Percentiles rank a stretch among this genome's conserved stretches.
phyloP scores from a whole-genome alignment of 2,888 invertebrate species.

The Volucella bombylans region DNA sequence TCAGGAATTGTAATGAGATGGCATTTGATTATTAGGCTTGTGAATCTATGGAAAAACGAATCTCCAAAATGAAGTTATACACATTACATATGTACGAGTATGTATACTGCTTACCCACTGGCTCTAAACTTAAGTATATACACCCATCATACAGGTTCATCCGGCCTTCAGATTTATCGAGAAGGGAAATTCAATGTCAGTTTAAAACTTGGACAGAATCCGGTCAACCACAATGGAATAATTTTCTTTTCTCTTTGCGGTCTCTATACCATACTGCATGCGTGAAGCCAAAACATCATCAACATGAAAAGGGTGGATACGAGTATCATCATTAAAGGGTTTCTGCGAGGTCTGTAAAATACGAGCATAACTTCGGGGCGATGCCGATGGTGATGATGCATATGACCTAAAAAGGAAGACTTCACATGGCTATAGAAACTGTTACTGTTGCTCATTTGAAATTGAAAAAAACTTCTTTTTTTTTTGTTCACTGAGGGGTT shows the following conservation, averaged over 20 bases:
- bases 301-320: constrained; percentile 41
- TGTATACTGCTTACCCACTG: neutral
- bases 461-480: neutral
- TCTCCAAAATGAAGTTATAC: too few relatives aligned
- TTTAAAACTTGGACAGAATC: constrained; percentile 58
- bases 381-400: constrained; percentile 32
- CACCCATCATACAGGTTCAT: constrained; percentile 17
- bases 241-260: constrained; percentile 44
- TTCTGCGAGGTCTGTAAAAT: neutral
- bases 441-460: constrained; percentile 12
- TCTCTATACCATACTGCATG: constrained; percentile 16
- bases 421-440: constrained; percentile 1
- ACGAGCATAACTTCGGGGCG: neutral
- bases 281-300: constrained; percentile 22
- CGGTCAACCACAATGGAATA: constrained; percentile 57
- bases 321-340: constrained; percentile 19
- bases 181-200: constrained; percentile 55
- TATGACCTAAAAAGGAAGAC: constrained; percentile 42
- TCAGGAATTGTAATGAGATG: too few relatives aligned
- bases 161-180: constrained; percentile 39
- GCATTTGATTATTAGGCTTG: too few relatives aligned
- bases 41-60: too few relatives aligned
- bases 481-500: neutral
- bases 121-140: constrained; percentile 5
- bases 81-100: too few relatives aligned